phyloP scores from a whole-genome alignment of 2,797 vertebrate genomes.

The Sebastes alutus region DNA sequence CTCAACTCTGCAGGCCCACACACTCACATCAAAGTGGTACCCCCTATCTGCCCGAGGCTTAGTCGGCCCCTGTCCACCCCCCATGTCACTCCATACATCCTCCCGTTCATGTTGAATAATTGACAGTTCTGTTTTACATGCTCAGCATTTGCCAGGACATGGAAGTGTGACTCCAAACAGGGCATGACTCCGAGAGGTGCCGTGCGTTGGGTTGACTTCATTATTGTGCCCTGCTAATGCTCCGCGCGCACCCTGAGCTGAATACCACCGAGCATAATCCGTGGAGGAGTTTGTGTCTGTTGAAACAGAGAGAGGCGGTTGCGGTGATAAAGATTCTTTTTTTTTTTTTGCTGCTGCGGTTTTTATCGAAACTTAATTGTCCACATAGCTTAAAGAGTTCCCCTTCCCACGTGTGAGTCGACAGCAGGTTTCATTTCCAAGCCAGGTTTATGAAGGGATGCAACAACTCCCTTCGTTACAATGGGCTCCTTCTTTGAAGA shows the following conservation, averaged over 20 bases:
- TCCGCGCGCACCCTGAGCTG: conserved; percentile 53
- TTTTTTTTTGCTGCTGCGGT: conserved; percentile 56
- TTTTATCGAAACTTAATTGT: conserved; percentile 72
- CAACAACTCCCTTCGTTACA: conserved; percentile 71
- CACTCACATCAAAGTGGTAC: conserved; percentile 82
- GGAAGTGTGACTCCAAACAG: conserved; percentile 83
- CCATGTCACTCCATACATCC: conserved; percentile 84
- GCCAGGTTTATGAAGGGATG: conserved; percentile 67
- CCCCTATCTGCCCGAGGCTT: conserved; percentile 83
- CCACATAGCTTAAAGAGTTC: conserved; percentile 66
- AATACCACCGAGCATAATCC: conserved; percentile 64
- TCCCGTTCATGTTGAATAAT: conserved; percentile 84
- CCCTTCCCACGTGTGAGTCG: conserved; percentile 60
- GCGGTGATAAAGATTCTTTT: conserved; percentile 50
- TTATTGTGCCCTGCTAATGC: conserved; percentile 69
- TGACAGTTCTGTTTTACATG: conserved; percentile 86
- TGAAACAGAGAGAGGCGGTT: conserved; percentile 42
- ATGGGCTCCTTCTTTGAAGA: conserved; percentile 71
- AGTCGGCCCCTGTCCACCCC: conserved; percentile 81
- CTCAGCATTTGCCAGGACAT: conserved; percentile 84
- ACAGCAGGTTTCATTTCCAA: conserved; percentile 69
- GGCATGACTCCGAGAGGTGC: conserved; percentile 77
- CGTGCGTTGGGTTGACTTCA: conserved; percentile 73
- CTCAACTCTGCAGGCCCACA: conserved; percentile 82
- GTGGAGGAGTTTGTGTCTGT: conserved; percentile 43